Evolutionary conservation across 2,888 invertebrate species (phyloP).

Genomic region (Nowickia ferox): DNA sequence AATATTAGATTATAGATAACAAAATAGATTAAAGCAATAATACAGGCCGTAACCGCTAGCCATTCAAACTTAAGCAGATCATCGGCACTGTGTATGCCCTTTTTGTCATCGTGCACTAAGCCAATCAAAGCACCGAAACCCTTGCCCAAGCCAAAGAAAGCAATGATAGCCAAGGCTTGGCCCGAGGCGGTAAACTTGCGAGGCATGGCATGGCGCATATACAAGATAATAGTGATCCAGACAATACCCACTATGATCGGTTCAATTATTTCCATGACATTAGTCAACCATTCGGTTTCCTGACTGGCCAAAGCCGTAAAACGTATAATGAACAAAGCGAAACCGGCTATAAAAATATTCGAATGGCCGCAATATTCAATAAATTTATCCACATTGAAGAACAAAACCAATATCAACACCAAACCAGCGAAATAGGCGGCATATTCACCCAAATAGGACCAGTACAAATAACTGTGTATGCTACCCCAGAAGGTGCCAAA

Average conservation of each 20-base stretch:
- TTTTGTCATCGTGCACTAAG: constrained; percentile 82
- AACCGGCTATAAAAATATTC: constrained; percentile 92
- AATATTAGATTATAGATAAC: constrained; percentile 89
- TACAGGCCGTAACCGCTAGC: constrained; percentile 87
- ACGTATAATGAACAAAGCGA: constrained; percentile 90
- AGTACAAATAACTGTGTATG: constrained; percentile 90
- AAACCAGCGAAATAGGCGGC: constrained; percentile 77
- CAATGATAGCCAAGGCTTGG: constrained; percentile 90
- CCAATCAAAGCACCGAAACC: constrained; percentile 89
- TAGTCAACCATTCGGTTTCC: constrained; percentile 86
- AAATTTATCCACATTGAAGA: constrained; percentile 89
- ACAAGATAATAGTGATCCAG: constrained; percentile 91
- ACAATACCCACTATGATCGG: constrained; percentile 90
- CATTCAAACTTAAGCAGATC: constrained; percentile 85
- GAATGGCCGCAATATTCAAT: constrained; percentile 92
- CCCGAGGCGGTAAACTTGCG: constrained; percentile 90
- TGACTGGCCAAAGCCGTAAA: constrained; percentile 86
- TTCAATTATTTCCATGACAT: constrained; percentile 89
- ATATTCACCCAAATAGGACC: constrained; percentile 84
- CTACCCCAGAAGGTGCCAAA: constrained; percentile 92
- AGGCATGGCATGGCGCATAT: constrained; percentile 91
- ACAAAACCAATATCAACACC: constrained; percentile 78
- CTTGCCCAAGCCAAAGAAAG: constrained; percentile 91
- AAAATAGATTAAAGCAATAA: constrained; percentile 88
- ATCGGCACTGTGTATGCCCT: constrained; percentile 70